A percentile compares a stretch with the other conserved stretches of the same genome.
Evolutionary conservation across 2,113 vertebrate species (phyloP).

Genomic region (Lophochroa leadbeateri): DNA sequence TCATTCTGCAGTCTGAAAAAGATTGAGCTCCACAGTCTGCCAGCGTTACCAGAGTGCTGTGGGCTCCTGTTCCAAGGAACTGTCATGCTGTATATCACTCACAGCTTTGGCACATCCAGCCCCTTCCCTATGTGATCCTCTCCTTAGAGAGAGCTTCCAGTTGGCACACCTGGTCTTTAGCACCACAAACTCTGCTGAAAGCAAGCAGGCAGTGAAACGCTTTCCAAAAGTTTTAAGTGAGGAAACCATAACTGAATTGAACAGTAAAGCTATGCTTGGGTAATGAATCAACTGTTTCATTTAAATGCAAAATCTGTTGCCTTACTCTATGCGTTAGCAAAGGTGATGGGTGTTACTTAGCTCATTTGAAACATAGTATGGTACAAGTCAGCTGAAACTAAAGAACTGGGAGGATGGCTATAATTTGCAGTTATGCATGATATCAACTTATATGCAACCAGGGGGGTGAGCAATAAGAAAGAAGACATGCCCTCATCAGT

Average conservation of each 20-base stretch:
- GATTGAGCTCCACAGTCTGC: background rate
- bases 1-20: conserved; percentile 32
- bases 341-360: background rate
- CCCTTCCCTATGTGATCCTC: background rate
- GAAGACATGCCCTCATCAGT: background rate
- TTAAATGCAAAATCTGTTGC: background rate
- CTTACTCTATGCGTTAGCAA: background rate
- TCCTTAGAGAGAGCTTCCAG: background rate
- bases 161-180: background rate
- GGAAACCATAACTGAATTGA: background rate
- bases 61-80: background rate
- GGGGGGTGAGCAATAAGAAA: background rate
- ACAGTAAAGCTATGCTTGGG: background rate
- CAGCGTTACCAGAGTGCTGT: background rate
- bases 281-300: background rate
- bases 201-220: background rate
- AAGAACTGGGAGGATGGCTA: background rate
- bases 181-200: background rate
- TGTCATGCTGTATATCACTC: background rate
- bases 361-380: background rate
- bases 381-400: background rate
- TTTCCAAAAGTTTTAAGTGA: background rate
- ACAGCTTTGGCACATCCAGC: background rate
- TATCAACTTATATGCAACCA: background rate
- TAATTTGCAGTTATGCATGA: accelerated